Conservation (phyloP, 2,797 vertebrate species). For the Lepidocolaptes lacrymiger region DNA sequence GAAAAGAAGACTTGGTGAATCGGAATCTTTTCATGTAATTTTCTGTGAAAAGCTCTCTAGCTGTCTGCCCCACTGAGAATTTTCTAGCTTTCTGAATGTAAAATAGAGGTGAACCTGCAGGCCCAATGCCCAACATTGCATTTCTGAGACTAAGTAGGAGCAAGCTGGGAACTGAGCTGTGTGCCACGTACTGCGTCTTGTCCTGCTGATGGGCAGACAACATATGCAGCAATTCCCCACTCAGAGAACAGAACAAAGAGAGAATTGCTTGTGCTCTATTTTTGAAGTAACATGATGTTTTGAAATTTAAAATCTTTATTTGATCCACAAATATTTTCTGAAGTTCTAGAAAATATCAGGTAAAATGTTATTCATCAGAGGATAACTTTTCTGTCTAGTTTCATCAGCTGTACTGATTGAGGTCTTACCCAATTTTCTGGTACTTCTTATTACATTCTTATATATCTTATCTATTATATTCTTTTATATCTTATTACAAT, state of each 20-base stretch:
- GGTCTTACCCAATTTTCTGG: background rate
- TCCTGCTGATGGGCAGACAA: background rate
- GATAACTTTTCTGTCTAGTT: background rate
- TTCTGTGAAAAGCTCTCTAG: conserved; percentile 47
- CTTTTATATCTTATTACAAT: too few species aligned
- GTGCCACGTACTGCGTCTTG: background rate
- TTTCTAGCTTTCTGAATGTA: conserved; percentile 26
- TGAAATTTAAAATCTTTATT: background rate
- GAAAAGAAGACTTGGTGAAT: conserved; percentile 48
- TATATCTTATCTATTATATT: too few species aligned
- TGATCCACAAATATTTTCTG: background rate
- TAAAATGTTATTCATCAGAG: background rate
- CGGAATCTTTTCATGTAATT: conserved; percentile 52
- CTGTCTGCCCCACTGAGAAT: conserved; percentile 22
- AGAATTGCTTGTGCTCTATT: background rate
- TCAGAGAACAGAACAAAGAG: background rate
- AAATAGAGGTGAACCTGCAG: background rate
- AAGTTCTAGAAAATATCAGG: background rate
- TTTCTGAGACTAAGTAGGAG: background rate
- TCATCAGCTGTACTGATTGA: background rate
- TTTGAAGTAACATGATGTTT: background rate
- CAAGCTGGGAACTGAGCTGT: background rate
- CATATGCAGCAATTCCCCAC: background rate
- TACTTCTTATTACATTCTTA: background rate
- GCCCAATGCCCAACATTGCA: background rate